Conservation (phyloP, 2,888 invertebrate genomes). For the Trichopoda pennipes region DNA sequence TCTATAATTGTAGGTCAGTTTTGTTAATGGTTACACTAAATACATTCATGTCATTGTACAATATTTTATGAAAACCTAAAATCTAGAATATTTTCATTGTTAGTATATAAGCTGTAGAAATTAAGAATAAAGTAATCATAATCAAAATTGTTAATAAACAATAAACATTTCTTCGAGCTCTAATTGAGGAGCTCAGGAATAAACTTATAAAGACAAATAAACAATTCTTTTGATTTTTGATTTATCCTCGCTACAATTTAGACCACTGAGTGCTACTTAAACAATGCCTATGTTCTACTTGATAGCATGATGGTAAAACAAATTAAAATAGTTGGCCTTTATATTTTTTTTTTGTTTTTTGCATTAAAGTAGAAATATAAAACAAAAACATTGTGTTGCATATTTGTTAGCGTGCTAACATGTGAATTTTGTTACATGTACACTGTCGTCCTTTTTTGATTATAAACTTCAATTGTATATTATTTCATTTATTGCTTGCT, state of each 20-base stretch:
- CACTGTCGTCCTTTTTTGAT: slow-evolving; percentile 23
- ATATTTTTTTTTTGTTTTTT: neutral
- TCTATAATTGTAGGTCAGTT: too few species aligned
- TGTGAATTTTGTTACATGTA: slow-evolving; percentile 20
- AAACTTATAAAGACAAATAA: too few species aligned
- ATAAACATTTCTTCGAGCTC: too few species aligned
- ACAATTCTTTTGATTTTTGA: too few species aligned
- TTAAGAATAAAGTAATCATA: too few species aligned
- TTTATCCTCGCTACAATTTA: neutral
- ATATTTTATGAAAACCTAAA: too few species aligned
- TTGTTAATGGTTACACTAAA: too few species aligned
- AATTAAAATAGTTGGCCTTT: neutral
- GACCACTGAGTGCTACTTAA: slow-evolving; percentile 24
- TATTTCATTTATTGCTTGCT: slow-evolving; percentile 55
- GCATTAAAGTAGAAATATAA: slow-evolving; percentile 8
- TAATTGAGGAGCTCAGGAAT: too few species aligned
- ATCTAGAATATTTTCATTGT: too few species aligned
- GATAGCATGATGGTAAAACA: slow-evolving; percentile 26
- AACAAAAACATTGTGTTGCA: slow-evolving; percentile 52
- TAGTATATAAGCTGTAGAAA: too few species aligned
- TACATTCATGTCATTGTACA: too few species aligned
- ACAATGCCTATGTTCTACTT: slow-evolving; percentile 37
- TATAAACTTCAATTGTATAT: slow-evolving; percentile 17
- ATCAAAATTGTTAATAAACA: too few species aligned
- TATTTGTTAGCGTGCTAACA: slow-evolving; percentile 62